phyloP scores from a whole-genome alignment of 2,113 vertebrate species.

The Ictalurus punctatus region DNA sequence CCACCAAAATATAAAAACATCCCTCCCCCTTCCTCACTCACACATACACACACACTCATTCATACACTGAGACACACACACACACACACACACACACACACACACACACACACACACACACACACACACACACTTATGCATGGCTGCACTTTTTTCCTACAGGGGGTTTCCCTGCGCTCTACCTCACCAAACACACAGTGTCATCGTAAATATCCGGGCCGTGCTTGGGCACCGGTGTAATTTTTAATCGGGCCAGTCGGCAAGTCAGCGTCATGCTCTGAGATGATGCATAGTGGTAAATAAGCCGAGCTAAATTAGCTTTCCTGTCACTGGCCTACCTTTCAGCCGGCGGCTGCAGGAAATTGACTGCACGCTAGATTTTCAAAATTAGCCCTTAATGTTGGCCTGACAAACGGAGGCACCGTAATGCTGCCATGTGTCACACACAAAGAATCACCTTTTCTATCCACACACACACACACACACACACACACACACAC shows the following conservation, averaged over 20 bases:
- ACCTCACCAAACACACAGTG: constrained; percentile 88
- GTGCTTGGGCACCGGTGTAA: constrained; percentile 84
- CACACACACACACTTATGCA: constrained; percentile 6
- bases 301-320: constrained; percentile 97
- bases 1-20: not conserved
- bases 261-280: constrained; percentile 85
- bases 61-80: too few relatives aligned
- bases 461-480: constrained; percentile 74
- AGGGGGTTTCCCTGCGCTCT: constrained; percentile 85
- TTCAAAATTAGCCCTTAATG: constrained; percentile 99
- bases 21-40: not conserved
- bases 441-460: constrained; percentile 92
- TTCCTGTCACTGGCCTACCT: constrained; percentile 92
- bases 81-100: not conserved
- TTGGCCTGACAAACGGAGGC: constrained; percentile 91
- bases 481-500: constrained; percentile 71
- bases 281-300: constrained; percentile 99
- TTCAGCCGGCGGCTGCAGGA: constrained; percentile 91
- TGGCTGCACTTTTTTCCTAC: constrained; percentile 12
- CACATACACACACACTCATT: too few relatives aligned
- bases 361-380: constrained; percentile 99
- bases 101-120: not conserved
- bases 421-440: constrained; percentile 87
- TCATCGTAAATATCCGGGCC: constrained; percentile 91
- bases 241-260: constrained; percentile 84